Base-by-base conservation (phyloP, 1,140 invertebrate species). In the Monomorium pharaonis region DNA sequence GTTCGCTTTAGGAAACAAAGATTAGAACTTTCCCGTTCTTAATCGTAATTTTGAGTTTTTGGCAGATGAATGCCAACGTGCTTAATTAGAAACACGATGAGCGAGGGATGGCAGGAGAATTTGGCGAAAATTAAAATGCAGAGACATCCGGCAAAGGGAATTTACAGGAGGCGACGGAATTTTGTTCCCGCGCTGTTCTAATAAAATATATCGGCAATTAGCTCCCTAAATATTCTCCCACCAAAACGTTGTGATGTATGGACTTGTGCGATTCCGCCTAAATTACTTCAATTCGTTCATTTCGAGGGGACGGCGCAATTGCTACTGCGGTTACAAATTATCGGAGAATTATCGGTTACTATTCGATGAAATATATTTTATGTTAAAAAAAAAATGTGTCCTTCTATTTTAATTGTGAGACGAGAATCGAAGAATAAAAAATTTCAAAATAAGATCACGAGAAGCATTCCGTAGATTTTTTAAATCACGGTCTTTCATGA, bases 151-250 rank as follows among this genome's bases (percentile, higher is more conserved):
- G 86, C 27, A 80, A 63, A 92, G 93, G 94, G 92, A 95, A 95
- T 95, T 95, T 94, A 95, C 92, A 94, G 93, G 72, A 44, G 91
- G 92, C 91, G 91, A 88, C 90, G 88, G 89, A 91, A 86, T 63
- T n/a, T n/a, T 88, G 37, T 44, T 86, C 91, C 91, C 86, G 80
- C 86, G 91, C 89, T 92, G 91, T 94, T 93, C 89, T 93, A 94
- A 94, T 93, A 92, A 95, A 95, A 95, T 95, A 95, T 95, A 95
- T 94, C 93, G 93, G 94, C 94, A 95, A 95, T 95, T 95, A 95
- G 94, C 91, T 92, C 93, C 93, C 94, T 94, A 93, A 95, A 95
- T 95, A 95, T 95, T 95, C 94, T 94, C 93, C 89, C 92, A 91
- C 92, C 88, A 92, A 92, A 93, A 88, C 90, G 14, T 86, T 89